Evolutionary conservation across 2,888 invertebrate genomes (phyloP).

Genomic region (Synergus umbraculus): DNA sequence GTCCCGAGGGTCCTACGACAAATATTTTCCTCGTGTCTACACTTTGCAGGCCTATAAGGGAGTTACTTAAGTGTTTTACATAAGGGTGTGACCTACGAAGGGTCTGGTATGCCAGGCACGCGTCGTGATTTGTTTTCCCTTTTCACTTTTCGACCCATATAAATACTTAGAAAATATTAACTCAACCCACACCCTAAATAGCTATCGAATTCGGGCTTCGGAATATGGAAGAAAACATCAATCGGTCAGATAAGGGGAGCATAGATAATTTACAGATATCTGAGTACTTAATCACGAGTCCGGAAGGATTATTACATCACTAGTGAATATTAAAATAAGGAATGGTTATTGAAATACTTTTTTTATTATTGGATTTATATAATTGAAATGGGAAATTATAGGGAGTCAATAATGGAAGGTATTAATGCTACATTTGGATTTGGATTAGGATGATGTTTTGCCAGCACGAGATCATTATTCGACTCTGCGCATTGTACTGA

Average conservation of each 20-base stretch:
- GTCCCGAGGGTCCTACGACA: constrained; percentile 65
- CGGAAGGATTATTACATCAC: background rate
- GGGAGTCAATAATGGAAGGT: background rate
- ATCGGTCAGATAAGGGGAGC: background rate
- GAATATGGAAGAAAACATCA: constrained; percentile 8
- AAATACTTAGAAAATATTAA: constrained; percentile 62
- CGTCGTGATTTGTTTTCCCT: constrained; percentile 74
- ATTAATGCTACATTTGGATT: constrained; percentile 6
- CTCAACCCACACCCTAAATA: constrained; percentile 48
- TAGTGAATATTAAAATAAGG: background rate
- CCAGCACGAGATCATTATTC: constrained; percentile 19
- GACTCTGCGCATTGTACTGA: constrained; percentile 4
- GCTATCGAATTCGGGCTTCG: background rate
- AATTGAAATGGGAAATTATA: background rate
- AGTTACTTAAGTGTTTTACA: constrained; percentile 72
- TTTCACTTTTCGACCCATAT: constrained; percentile 54
- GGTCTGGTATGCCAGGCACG: constrained; percentile 75
- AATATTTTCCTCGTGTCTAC: constrained; percentile 69
- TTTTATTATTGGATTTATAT: background rate
- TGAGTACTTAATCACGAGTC: background rate
- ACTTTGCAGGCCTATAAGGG: constrained; percentile 56
- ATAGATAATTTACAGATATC: constrained; percentile 12
- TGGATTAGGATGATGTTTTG: constrained; percentile 23
- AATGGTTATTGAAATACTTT: background rate
- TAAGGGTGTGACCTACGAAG: constrained; percentile 71